A percentile compares a stretch with the other conserved stretches of the same genome.
Evolutionary conservation across 1,140 invertebrate genomes (phyloP).

Genomic region (Leptoteleia sp.): DNA sequence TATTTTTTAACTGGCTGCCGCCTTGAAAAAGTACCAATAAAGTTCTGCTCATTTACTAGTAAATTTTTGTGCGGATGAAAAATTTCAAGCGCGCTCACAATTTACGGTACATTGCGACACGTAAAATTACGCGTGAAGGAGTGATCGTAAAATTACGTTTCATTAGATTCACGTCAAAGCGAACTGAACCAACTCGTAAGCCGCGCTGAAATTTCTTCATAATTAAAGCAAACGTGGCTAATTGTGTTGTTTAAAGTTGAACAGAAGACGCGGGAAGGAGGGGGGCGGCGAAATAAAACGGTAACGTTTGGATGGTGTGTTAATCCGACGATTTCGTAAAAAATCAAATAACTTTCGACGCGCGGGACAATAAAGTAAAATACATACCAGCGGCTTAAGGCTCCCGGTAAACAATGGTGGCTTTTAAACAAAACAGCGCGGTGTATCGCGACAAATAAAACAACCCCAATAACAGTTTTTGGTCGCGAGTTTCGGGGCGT

Average conservation of each 20-base stretch:
- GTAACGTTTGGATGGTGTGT: constrained; percentile 24
- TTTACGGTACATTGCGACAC: constrained; percentile 34
- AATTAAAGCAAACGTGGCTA: constrained; percentile 40
- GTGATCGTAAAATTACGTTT: constrained; percentile 46
- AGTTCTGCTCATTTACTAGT: not conserved
- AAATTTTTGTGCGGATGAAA: constrained; percentile 15
- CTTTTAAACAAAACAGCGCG: constrained; percentile 25
- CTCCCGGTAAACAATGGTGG: constrained; percentile 27
- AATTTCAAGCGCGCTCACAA: constrained; percentile 14
- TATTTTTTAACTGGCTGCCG: too few relatives aligned
- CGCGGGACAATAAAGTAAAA: constrained; percentile 17
- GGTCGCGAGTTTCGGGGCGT: constrained; percentile 9
- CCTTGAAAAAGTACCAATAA: constrained; percentile 3
- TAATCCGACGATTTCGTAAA: constrained; percentile 28
- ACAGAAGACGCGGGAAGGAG: too few relatives aligned
- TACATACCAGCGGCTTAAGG: constrained; percentile 15
- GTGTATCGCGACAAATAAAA: constrained; percentile 23
- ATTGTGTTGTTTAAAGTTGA: constrained; percentile 49
- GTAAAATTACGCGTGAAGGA: constrained; percentile 41
- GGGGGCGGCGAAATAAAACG: too few relatives aligned
- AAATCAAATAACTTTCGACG: constrained; percentile 33
- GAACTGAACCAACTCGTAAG: constrained; percentile 21
- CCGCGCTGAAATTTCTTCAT: constrained; percentile 44
- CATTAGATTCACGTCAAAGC: constrained; percentile 45
- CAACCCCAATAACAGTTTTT: constrained; percentile 5